A percentile compares a stretch with the other conserved stretches of the same genome.
phyloP scores from a whole-genome alignment of 2,888 invertebrate species.

The Pogonocherus hispidulus region DNA sequence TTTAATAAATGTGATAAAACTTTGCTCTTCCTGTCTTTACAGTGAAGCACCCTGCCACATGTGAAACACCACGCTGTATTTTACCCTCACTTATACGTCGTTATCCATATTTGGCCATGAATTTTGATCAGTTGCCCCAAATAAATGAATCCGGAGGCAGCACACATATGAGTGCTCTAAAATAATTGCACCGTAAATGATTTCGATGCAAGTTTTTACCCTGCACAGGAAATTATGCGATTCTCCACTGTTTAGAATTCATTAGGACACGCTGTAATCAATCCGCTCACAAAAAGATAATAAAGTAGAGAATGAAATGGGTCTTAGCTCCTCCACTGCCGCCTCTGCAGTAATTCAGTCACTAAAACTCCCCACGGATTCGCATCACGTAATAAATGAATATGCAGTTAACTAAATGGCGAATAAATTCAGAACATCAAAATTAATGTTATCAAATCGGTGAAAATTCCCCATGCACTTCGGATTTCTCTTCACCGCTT shows the following conservation, averaged over 20 bases:
- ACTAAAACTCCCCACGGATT: constrained; percentile 8
- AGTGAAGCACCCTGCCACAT: no score
- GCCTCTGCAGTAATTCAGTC: background rate
- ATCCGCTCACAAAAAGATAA: background rate
- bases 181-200: no score
- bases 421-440: constrained; percentile 14
- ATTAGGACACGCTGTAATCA: background rate
- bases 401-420: constrained; percentile 34
- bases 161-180: no score
- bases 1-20: no score
- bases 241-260: background rate
- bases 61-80: no score
- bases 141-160: no score
- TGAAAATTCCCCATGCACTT: background rate
- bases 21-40: no score
- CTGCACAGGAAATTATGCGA: background rate
- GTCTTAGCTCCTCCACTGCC: background rate
- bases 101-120: no score
- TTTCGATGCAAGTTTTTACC: no score
- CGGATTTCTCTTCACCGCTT: background rate
- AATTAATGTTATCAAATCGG: background rate
- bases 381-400: constrained; percentile 32
- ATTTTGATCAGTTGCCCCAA: no score
- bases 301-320: background rate
- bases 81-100: no score